Conservation (phyloP, 1,140 invertebrate genomes). For the Telenomus remus region DNA sequence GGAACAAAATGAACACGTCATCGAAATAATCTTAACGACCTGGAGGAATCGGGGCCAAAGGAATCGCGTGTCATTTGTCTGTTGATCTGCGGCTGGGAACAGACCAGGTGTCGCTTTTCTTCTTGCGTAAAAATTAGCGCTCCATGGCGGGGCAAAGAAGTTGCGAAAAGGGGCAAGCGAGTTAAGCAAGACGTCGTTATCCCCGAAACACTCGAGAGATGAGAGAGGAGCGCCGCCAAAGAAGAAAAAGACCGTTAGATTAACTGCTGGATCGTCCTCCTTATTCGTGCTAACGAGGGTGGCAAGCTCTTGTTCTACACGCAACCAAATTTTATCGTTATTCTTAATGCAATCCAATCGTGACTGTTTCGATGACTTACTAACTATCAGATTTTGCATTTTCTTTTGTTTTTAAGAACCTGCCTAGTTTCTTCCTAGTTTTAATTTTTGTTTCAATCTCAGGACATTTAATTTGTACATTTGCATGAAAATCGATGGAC, state of each 20-base stretch:
- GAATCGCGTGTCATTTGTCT: constrained; percentile 76
- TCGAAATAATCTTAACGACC: too few species aligned
- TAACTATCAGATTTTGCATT: constrained; percentile 13
- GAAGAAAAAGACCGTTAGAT: constrained; percentile 48
- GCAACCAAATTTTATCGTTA: constrained; percentile 52
- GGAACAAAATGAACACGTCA: too few species aligned
- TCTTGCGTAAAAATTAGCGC: constrained; percentile 72
- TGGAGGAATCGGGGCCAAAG: constrained; percentile 43
- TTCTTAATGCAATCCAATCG: constrained; percentile 55
- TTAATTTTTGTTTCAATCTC: too few species aligned
- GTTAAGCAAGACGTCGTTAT: constrained; percentile 67
- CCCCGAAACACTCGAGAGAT: constrained; percentile 27
- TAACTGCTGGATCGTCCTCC: constrained; percentile 52
- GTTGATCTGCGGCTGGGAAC: constrained; percentile 74
- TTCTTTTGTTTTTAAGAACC: too few species aligned
- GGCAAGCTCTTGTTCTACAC: constrained; percentile 48
- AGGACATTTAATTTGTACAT: constrained; percentile 45
- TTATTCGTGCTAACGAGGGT: constrained; percentile 54
- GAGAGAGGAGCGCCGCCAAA: constrained; percentile 27
- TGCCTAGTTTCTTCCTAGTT: too few species aligned
- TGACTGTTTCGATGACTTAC: constrained; percentile 23
- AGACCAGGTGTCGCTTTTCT: constrained; percentile 71
- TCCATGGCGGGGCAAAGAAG: constrained; percentile 39
- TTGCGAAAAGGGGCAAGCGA: constrained; percentile 59
- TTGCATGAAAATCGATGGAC: too few species aligned